Conservation (phyloP, 2,113 vertebrate species). For the Passer domesticus region DNA sequence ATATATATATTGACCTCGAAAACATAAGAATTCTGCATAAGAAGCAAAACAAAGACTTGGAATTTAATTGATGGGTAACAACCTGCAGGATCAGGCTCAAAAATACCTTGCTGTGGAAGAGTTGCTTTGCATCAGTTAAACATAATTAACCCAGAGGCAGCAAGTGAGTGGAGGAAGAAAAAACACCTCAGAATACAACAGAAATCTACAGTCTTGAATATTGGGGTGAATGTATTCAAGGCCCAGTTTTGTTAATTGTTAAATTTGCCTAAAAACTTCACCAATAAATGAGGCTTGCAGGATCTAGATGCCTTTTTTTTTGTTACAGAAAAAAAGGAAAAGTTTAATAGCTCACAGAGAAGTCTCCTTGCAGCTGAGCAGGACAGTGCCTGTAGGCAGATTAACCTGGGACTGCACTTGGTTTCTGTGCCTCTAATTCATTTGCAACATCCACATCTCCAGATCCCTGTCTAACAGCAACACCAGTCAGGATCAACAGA, state of each 20-base stretch:
- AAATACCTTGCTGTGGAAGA: neutral
- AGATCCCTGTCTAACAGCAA: neutral
- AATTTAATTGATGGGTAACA: neutral
- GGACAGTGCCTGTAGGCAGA: neutral
- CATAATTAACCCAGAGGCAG: neutral
- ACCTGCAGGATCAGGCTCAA: neutral
- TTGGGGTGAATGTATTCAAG: neutral
- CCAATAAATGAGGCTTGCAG: neutral
- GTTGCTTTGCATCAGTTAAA: neutral
- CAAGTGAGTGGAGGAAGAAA: rapidly evolving
- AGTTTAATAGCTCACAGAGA: neutral
- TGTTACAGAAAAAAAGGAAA: neutral
- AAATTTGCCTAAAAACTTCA: neutral
- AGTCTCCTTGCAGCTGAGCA: neutral
- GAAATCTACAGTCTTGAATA: neutral
- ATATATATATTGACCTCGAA: neutral
- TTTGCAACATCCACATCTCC: neutral
- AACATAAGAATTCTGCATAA: neutral
- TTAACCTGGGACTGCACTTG: neutral
- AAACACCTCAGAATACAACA: neutral
- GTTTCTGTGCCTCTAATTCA: neutral
- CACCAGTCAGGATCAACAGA: neutral
- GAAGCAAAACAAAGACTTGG: neutral
- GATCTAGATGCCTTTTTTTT: neutral
- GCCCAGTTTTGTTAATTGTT: neutral